A percentile compares a stretch with the other conserved stretches of the same genome.
These are phyloP conservation scores for Hippocampus comes DNA, from an alignment of 2,113 vertebrate genomes.

Conservation along the genomic window DNA sequence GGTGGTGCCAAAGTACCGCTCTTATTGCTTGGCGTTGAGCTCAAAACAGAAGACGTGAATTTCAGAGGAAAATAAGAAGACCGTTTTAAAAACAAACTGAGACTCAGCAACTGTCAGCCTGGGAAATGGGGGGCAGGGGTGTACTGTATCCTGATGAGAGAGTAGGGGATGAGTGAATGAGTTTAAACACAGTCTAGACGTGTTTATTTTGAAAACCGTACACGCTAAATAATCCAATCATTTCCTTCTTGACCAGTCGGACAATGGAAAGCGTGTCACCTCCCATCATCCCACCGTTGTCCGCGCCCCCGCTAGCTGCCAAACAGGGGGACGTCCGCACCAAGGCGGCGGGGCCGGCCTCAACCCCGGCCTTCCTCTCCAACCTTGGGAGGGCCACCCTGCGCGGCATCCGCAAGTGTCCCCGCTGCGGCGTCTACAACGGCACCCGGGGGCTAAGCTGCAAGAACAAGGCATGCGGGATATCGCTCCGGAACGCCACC, in stretches of 20 bases:
- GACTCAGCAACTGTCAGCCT: no score
- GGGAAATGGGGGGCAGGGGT: no score
- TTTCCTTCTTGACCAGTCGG: background rate
- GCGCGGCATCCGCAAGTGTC: constrained; percentile 86
- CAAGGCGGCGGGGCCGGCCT: constrained; percentile 58
- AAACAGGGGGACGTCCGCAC: constrained; percentile 55
- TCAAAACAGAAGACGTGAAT: no score
- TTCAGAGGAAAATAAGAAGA: no score
- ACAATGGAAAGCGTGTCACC: constrained; percentile 22
- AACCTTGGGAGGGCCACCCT: constrained; percentile 89
- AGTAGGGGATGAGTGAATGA: no score
- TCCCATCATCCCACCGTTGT: constrained; percentile 2
- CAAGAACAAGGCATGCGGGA: constrained; percentile 89
- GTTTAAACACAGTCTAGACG: no score
- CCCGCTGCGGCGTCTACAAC: constrained; percentile 87
- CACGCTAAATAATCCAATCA: background rate
- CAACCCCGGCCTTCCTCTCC: constrained; percentile 79
- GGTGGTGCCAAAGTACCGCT: no score
- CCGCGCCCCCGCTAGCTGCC: constrained; percentile 16
- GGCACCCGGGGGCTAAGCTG: constrained; percentile 91
- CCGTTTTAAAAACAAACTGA: no score
- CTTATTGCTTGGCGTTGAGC: no score
- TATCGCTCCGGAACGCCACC: constrained; percentile 76
- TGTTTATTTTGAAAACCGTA: background rate
- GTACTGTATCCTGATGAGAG: no score